Percentiles rank a stretch among this genome's conserved stretches.
Evolutionary conservation across 2,797 vertebrate species (phyloP).

Genomic region (Apogon talboti): DNA sequence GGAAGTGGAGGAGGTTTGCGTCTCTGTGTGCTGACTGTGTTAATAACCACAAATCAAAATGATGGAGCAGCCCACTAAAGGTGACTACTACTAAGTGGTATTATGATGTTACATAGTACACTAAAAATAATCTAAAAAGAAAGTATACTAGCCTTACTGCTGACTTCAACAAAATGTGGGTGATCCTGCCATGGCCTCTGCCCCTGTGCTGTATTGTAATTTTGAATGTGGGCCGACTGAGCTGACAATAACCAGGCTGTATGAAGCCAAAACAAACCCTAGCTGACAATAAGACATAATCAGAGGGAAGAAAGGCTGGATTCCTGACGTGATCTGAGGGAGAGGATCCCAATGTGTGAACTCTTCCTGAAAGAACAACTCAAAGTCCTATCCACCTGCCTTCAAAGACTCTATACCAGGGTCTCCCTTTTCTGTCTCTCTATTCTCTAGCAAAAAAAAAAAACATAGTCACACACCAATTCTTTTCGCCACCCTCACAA

Average conservation of each 20-base stretch:
- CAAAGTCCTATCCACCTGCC: conserved; percentile 63
- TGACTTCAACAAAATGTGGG: conserved; percentile 32
- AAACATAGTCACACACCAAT: conserved; percentile 36
- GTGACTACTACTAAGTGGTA: conserved; percentile 55
- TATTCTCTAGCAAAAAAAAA: conserved; percentile 39
- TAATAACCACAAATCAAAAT: conserved; percentile 76
- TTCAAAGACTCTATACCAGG: conserved; percentile 49
- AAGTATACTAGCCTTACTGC: conserved; percentile 19
- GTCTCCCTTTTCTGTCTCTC: conserved; percentile 26
- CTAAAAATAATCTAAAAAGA: conserved; percentile 14
- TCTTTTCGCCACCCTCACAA: conserved; percentile 49
- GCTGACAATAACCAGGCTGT: conserved; percentile 67
- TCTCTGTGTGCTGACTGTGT: conserved; percentile 68
- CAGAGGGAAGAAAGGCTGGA: conserved; percentile 72
- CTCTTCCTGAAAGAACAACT: conserved; percentile 41
- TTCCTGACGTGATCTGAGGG: conserved; percentile 72
- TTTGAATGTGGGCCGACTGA: conserved; percentile 62
- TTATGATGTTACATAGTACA: conserved; percentile 33
- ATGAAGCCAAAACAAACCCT: conserved; percentile 75
- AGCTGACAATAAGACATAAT: conserved; percentile 74
- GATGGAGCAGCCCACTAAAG: conserved; percentile 55
- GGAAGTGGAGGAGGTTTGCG: conserved; percentile 71
- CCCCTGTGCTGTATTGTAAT: conserved; percentile 41
- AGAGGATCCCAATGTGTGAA: conserved; percentile 55
- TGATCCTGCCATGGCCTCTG: conserved; percentile 32